phyloP scores from a whole-genome alignment of 2,113 vertebrate species.

The human (Homo sapiens) region DNA sequence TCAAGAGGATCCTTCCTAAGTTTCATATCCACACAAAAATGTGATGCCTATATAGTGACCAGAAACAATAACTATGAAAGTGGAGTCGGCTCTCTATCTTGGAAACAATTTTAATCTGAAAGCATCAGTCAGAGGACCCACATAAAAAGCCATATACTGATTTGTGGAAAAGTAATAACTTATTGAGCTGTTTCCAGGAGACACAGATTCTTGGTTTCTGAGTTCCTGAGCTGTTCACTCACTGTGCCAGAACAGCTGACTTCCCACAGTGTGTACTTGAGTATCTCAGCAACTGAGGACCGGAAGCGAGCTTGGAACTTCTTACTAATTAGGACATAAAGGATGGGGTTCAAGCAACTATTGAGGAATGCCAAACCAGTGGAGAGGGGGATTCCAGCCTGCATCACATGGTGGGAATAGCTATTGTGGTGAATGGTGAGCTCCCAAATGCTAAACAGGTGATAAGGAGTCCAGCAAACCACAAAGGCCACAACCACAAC shows the following conservation, averaged over 20 bases:
- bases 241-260: slow-evolving; percentile 90
- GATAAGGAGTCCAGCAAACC: slow-evolving; percentile 95
- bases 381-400: slow-evolving; percentile 91
- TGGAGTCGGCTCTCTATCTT: not conserved
- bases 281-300: slow-evolving; percentile 88
- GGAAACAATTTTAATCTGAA: slow-evolving; percentile 10
- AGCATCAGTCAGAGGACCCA: not conserved
- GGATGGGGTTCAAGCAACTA: slow-evolving; percentile 96
- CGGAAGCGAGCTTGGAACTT: slow-evolving; percentile 89
- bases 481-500: slow-evolving; percentile 93
- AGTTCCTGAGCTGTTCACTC: slow-evolving; percentile 86
- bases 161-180: slow-evolving; percentile 41
- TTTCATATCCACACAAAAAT: slow-evolving; percentile 20
- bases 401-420: slow-evolving; percentile 84
- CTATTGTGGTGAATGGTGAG: slow-evolving; percentile 86
- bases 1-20: not conserved
- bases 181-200: slow-evolving; percentile 80
- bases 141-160: not conserved
- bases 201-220: slow-evolving; percentile 62
- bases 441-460: slow-evolving; percentile 94
- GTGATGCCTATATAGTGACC: not conserved
- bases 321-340: slow-evolving; percentile 93
- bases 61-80: not conserved
- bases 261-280: slow-evolving; percentile 92
- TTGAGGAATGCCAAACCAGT: slow-evolving; percentile 96